phyloP scores from a whole-genome alignment of 2,113 vertebrate species.

The Melanerpes formicivorus region DNA sequence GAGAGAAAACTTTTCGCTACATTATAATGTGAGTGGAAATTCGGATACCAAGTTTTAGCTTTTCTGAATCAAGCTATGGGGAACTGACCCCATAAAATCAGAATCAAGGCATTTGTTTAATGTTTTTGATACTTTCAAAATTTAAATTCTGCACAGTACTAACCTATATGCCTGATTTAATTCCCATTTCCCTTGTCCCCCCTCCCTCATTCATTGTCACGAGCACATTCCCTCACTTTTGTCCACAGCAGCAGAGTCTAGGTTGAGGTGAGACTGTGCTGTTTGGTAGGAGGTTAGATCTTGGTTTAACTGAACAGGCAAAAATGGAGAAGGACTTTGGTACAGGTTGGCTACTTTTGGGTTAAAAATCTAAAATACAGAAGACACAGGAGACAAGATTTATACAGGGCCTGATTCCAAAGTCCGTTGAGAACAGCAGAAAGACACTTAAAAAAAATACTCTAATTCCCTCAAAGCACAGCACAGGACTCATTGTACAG shows the following conservation, averaged over 20 bases:
- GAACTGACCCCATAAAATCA: background rate
- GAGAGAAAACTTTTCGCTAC: background rate
- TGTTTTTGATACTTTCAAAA: background rate
- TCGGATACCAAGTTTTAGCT: background rate
- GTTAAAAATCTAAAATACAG: background rate
- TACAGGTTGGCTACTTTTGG: background rate
- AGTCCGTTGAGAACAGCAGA: background rate
- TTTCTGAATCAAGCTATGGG: background rate
- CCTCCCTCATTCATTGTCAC: background rate
- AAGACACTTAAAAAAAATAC: background rate
- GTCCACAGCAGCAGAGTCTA: background rate
- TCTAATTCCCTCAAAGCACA: background rate
- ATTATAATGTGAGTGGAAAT: background rate
- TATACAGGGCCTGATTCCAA: background rate
- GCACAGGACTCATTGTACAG: background rate
- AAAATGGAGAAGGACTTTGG: background rate
- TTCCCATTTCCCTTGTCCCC: background rate
- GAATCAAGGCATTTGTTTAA: background rate
- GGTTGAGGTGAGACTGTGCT: background rate
- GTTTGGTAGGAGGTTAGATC: background rate
- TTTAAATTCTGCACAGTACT: background rate
- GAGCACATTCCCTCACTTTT: background rate
- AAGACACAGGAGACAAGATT: background rate
- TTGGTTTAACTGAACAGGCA: background rate
- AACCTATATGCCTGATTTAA: background rate